Base-by-base conservation (phyloP, 2,113 vertebrate genomes). In the Agelaius tricolor region DNA sequence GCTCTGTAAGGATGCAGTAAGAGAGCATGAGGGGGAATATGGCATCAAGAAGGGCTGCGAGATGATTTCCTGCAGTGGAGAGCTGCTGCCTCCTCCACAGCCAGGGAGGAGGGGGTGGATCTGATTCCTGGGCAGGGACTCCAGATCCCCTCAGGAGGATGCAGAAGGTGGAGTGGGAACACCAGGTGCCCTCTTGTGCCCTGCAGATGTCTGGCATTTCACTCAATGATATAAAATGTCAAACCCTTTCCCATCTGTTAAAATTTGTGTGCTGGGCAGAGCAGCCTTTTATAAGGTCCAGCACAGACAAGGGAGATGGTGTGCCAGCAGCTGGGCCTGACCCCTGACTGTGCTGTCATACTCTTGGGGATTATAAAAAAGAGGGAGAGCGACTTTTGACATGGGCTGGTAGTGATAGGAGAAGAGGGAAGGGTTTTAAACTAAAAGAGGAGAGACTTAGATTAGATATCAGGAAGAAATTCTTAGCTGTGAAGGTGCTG, bases 141-240 rank as follows among this genome's bases (percentile, higher is more conserved):
- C 13, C 51, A 21, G 0, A 15, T 33, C 13, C 27, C n/a, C 33
- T 33, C 0, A 0, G 27, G 28, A 76, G 43, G 57, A 39, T 51
- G 44, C 62, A 39, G 58, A 28, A 62, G 31, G 57, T n/a, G 41
- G 37, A 83, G 35, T 20, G 46, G 74, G 33, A 88, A 9, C 37
- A 5, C 26, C 0, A 1, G 24, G 20, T 75, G 68, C 68, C 58
- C n/a, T 79, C 82, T 63, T 7, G 3, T 72, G 81, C 91, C 75
- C 39, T 81, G 35, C 57, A 16, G 43, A 52, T 69, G 41, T 31
- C 88, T 57, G 85, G 9, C n/a, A 47, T 82, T 63, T 83, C 62
- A 35, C 28, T 73, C 30, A 81, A 62, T 18, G 14, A 52, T n/a
- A 33, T 11, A 71, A 68, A 91, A 85, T 52, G 24, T 33, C 76